These are phyloP conservation scores for Uropsilus gracilis DNA, from an alignment of 2,113 vertebrate species.

Conservation along the genomic window DNA sequence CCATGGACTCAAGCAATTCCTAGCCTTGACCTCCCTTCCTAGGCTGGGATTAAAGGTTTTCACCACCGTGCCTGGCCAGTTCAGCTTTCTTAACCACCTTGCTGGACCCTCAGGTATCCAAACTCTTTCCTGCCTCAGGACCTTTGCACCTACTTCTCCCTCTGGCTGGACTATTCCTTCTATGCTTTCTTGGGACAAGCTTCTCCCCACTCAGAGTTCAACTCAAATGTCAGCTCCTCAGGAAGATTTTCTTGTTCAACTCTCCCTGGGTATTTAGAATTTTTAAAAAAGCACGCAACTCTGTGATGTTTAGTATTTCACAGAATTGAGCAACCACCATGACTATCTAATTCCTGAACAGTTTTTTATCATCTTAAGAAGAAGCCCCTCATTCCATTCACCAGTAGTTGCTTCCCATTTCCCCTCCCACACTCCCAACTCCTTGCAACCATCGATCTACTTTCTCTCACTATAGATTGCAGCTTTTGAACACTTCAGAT, in stretches of 20 bases:
- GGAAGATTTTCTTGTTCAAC: neutral
- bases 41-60: no score
- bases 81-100: no score
- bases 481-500: neutral
- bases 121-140: conserved; percentile 30
- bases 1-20: no score
- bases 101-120: neutral
- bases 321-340: neutral
- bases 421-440: neutral
- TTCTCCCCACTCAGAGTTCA: neutral
- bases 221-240: neutral
- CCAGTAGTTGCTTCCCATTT: neutral
- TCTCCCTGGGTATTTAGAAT: neutral
- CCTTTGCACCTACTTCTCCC: neutral
- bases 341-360: neutral
- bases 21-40: no score
- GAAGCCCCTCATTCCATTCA: neutral
- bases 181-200: neutral
- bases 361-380: neutral
- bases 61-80: no score
- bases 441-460: neutral
- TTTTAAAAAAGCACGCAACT: neutral
- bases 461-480: neutral
- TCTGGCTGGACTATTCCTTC: neutral
- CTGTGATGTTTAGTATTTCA: neutral